A percentile compares a stretch with the other conserved stretches of the same genome.
These are phyloP conservation scores for Nyctereutes procyonoides DNA, from an alignment of 2,113 vertebrate species.

Conservation along the genomic window DNA sequence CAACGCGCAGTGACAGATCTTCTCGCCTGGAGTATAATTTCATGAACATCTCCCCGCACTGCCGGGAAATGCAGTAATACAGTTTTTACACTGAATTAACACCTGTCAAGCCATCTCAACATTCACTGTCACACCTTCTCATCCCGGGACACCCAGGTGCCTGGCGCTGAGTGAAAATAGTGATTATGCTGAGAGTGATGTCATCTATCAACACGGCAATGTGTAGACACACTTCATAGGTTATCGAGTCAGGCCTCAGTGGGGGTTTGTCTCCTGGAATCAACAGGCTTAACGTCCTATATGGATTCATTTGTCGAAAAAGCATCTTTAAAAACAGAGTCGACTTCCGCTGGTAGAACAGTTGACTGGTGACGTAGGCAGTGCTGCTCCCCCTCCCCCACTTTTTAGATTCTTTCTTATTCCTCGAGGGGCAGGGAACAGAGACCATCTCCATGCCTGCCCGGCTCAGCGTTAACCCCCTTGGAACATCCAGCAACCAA, in stretches of 20 bases:
- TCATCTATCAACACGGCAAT: slow-evolving; percentile 17
- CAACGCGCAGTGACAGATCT: slow-evolving; percentile 51
- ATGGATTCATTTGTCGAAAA: neutral
- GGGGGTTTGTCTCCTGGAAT: neutral
- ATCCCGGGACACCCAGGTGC: slow-evolving; percentile 58
- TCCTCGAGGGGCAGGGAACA: too few species aligned
- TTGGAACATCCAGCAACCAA: neutral
- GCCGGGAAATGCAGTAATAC: slow-evolving; percentile 62
- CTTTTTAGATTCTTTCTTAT: too few species aligned
- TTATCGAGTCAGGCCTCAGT: neutral
- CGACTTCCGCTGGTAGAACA: accelerated
- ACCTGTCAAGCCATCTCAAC: slow-evolving; percentile 80
- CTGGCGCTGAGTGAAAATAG: neutral
- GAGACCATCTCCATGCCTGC: too few species aligned
- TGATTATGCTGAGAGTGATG: neutral
- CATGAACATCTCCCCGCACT: slow-evolving; percentile 67
- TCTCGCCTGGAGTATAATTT: neutral
- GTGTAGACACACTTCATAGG: neutral
- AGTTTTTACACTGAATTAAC: slow-evolving; percentile 75
- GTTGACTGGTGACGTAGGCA: too few species aligned
- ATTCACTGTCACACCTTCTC: slow-evolving; percentile 66
- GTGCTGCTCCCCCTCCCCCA: accelerated
- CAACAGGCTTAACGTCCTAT: neutral
- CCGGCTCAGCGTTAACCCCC: accelerated
- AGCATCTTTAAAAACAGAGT: neutral